Evolutionary conservation across 1,140 invertebrate species (phyloP).

Genomic region (Aphis craccivora): DNA sequence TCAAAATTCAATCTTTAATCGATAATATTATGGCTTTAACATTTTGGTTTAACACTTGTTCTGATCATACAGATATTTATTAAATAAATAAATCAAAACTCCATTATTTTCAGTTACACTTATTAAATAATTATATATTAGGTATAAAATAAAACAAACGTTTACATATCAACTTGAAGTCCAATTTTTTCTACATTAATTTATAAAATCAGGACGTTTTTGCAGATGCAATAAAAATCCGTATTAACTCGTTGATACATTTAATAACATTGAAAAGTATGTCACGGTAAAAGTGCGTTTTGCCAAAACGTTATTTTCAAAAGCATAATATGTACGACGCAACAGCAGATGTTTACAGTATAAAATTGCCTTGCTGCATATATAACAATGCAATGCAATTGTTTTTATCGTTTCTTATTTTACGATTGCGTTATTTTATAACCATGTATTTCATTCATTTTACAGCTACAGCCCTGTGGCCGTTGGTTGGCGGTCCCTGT

Average conservation of each 20-base stretch:
- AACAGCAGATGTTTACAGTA: neutral
- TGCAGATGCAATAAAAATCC: neutral
- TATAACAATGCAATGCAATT: neutral
- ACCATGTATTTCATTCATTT: constrained; percentile 62
- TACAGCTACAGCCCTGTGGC: constrained; percentile 70
- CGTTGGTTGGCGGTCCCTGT: constrained; percentile 71
- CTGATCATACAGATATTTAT: neutral
- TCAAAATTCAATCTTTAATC: neutral
- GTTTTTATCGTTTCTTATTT: constrained; percentile 18
- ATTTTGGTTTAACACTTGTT: too few relatives aligned
- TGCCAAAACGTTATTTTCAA: constrained; percentile 36
- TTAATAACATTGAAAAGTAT: constrained; percentile 25
- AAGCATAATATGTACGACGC: neutral
- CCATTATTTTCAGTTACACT: neutral
- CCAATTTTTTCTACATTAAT: neutral
- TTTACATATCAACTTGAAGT: neutral
- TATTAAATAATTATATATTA: neutral
- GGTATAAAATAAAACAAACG: neutral
- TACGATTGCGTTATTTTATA: neutral
- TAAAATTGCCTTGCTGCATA: neutral
- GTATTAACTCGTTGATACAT: neutral
- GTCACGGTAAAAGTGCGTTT: constrained; percentile 41
- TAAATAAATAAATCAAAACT: neutral
- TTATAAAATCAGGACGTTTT: neutral
- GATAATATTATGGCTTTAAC: neutral